Base-by-base conservation (phyloP, 2,888 invertebrate genomes). In the Galerucella nymphaeae region DNA sequence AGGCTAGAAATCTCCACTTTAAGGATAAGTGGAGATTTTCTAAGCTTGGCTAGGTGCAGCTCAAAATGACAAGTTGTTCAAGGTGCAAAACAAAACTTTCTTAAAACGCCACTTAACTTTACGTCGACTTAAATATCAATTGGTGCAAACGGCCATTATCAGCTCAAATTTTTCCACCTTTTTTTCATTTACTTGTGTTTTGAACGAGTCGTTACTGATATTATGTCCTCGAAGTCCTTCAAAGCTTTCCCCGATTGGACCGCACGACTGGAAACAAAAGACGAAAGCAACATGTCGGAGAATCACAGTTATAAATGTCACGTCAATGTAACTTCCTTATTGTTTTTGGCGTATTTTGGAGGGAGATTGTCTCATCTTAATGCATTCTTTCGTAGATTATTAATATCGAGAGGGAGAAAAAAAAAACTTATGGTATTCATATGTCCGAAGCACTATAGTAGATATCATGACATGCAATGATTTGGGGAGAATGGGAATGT, bases 281-380 rank as follows among this genome's bases (percentile, higher is more conserved):
- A 84, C 82, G 83, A 82, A 82, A 82, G 81, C 82, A 82, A 84
- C 83, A 83, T 84, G 84, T 84, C 85, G 82, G 79, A n/a, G n/a
- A 82, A 81, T 82, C 82, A 82, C 79, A 82, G 84, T 84, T 84
- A 85, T 85, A 84, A 85, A 85, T 84, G 84, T 85, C 84, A 82
- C 79, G 78, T 79, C 75, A 75, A 66, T 82, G 84, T 79, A 83
- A 83, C 83, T 80, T 80, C 75, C 80, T 83, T 83, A 84, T 84
- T 84, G 83, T 84, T 84, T 82, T 82, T 81, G 84, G 82, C 83
- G 82, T 81, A 62, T 79, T 80, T 78, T 71, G 63, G 69, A 62
- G 68, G 70, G 71, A 67, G 73, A 73, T 70, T 75, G 76, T 72
- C 76, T 65, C 72, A 66, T 78, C 79, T 76, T 78, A 78, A 82